phyloP scores from a whole-genome alignment of 2,797 vertebrate species.

The Kryptolebias ocellatus region DNA sequence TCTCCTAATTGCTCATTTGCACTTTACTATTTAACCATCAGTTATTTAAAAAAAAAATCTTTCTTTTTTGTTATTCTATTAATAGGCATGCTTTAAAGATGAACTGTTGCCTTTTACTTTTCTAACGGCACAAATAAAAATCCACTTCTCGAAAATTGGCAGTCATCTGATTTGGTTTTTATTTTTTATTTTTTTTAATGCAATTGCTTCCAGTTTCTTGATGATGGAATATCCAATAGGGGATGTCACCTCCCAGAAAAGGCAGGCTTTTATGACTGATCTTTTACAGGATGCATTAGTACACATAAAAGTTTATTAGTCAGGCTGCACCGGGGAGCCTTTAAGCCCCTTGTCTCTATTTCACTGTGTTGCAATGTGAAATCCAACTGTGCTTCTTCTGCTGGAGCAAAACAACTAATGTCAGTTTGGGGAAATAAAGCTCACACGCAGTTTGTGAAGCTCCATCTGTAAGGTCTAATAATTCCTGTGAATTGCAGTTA shows the following conservation, averaged over 20 bases:
- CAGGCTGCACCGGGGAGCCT: slow-evolving; percentile 52
- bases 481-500: slow-evolving; percentile 9
- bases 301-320: slow-evolving; percentile 77
- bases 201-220: slow-evolving; percentile 37
- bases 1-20: not conserved
- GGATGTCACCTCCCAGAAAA: slow-evolving; percentile 63
- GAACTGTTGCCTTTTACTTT: not conserved
- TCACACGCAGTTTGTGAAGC: slow-evolving; percentile 9
- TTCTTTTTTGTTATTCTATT: not conserved
- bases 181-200: not conserved
- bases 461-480: slow-evolving; percentile 1
- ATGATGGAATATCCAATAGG: slow-evolving; percentile 54
- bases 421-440: slow-evolving; percentile 23
- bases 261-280: slow-evolving; percentile 63
- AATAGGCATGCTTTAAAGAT: not conserved
- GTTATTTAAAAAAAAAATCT: not conserved
- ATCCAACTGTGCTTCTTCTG: slow-evolving; percentile 15
- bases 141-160: slow-evolving; percentile 4
- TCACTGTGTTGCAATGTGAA: slow-evolving; percentile 35
- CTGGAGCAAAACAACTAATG: slow-evolving; percentile 28
- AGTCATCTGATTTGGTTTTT: not conserved
- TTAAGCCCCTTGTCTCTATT: slow-evolving; percentile 43
- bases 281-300: slow-evolving; percentile 76
- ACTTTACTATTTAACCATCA: no score
- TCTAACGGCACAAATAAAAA: slow-evolving; percentile 17